These are phyloP conservation scores for Leucophenga maculata DNA, from an alignment of 2,888 invertebrate species.

Conservation along the genomic window DNA sequence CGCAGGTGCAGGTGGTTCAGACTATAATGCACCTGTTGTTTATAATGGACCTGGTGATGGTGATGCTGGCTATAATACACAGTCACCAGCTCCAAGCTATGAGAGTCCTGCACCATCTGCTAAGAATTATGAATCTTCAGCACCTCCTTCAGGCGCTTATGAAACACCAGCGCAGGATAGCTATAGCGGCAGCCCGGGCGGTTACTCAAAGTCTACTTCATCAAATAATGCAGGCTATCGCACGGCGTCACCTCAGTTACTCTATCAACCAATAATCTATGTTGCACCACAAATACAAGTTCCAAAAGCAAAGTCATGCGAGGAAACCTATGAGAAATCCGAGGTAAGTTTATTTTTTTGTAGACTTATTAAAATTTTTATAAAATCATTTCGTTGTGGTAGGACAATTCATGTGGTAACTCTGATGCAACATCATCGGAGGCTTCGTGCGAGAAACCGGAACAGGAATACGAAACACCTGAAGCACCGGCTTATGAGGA, in stretches of 20 bases:
- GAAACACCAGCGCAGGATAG: slow-evolving; percentile 14
- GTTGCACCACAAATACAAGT: slow-evolving; percentile 45
- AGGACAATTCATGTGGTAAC: slow-evolving; percentile 27
- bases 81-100: background rate
- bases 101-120: too few species aligned
- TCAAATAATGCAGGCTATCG: too few species aligned
- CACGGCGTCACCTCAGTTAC: slow-evolving; percentile 47
- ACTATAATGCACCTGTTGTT: too few species aligned
- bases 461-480: background rate
- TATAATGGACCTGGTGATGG: slow-evolving; percentile 15
- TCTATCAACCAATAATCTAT: slow-evolving; percentile 66
- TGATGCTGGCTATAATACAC: background rate
- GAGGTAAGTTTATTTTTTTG: slow-evolving; percentile 4
- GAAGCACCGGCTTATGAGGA: slow-evolving; percentile 7
- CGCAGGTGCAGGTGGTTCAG: slow-evolving; percentile 14
- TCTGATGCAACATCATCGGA: background rate
- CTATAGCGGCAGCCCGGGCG: background rate
- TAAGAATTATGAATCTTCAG: slow-evolving; percentile 39
- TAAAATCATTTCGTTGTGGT: slow-evolving; percentile 21
- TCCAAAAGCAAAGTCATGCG: slow-evolving; percentile 15
- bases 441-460: background rate
- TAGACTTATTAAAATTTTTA: background rate
- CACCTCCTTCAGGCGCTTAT: slow-evolving; percentile 28
- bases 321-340: background rate
- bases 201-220: too few species aligned